Percentiles rank a stretch among this genome's conserved stretches.
These are phyloP conservation scores for Aleadryas rufinucha DNA, from an alignment of 2,113 vertebrate genomes.

Conservation along the genomic window DNA sequence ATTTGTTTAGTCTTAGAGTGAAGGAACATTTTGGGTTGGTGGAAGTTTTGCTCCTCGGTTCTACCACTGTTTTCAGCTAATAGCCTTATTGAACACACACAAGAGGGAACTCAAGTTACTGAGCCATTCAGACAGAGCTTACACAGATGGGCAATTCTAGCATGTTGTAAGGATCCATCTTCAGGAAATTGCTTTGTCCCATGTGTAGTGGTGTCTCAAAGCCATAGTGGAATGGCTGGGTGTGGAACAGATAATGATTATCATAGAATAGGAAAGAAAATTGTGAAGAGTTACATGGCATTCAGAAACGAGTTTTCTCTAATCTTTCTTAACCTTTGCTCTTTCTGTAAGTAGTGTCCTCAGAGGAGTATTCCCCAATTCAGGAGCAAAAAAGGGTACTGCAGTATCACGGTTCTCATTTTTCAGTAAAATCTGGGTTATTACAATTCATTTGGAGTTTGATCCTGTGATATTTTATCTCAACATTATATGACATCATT, in stretches of 20 bases:
- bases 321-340: conserved; percentile 34
- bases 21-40: background rate
- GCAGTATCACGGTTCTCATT: background rate
- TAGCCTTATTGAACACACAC: background rate
- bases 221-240: background rate
- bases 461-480: conserved; percentile 41
- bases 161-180: background rate
- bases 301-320: background rate
- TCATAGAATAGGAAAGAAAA: background rate
- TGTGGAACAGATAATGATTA: background rate
- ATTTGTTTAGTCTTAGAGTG: background rate
- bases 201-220: background rate
- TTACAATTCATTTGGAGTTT: conserved; percentile 21
- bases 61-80: background rate
- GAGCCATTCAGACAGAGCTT: background rate
- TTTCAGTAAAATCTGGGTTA: conserved; percentile 5
- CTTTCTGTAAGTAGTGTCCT: background rate
- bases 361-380: background rate
- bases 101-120: background rate
- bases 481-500: conserved; percentile 63
- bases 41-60: background rate
- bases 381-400: background rate
- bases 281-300: background rate
- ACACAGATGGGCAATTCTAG: background rate
- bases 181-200: background rate